Evolutionary conservation across 2,113 vertebrate species (phyloP).

Genomic region (Poicephalus meyeri): DNA sequence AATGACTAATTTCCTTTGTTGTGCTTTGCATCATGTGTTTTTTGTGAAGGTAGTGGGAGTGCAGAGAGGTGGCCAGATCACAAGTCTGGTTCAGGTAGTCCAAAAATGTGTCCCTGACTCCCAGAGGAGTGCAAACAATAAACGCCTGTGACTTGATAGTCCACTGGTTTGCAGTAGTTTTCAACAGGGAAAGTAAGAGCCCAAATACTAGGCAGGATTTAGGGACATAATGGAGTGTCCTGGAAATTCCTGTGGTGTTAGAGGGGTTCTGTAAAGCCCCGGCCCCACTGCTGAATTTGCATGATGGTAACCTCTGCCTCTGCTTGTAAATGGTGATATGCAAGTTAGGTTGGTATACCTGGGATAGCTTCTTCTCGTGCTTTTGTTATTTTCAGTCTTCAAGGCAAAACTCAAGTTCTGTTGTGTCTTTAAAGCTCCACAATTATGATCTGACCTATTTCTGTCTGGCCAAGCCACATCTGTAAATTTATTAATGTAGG

Average conservation of each 20-base stretch:
- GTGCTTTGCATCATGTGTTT: neutral
- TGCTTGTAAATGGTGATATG: neutral
- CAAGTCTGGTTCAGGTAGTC: neutral
- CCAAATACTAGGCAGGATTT: neutral
- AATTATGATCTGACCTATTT: neutral
- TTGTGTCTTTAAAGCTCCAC: neutral
- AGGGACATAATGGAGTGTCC: neutral
- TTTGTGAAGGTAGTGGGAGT: neutral
- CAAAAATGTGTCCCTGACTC: neutral
- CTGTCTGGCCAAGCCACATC: neutral
- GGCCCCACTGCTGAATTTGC: neutral
- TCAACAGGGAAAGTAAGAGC: neutral
- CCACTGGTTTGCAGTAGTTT: neutral
- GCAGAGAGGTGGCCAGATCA: accelerated
- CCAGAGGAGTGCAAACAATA: neutral
- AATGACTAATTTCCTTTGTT: neutral
- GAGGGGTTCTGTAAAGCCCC: neutral
- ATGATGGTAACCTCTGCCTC: neutral
- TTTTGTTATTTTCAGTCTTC: neutral
- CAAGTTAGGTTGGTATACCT: neutral
- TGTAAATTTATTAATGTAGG: neutral
- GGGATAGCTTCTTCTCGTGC: neutral
- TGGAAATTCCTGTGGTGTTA: neutral
- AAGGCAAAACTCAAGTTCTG: neutral
- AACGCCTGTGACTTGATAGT: neutral